Base-by-base conservation (phyloP, 2,797 vertebrate genomes). In the Lateolabrax maculatus region DNA sequence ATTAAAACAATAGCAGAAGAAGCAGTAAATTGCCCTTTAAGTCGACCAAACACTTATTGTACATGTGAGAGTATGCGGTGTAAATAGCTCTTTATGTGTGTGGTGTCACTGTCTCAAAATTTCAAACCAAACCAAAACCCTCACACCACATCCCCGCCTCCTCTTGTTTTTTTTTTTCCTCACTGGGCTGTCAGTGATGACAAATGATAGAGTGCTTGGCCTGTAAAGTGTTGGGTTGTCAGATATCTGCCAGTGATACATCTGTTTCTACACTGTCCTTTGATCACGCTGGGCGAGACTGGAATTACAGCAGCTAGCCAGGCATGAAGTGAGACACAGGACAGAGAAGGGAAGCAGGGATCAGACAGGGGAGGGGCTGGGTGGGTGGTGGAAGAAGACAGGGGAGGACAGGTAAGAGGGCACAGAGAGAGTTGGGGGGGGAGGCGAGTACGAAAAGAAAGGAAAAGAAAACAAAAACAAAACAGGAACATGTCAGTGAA, bases 231-330 rank as follows among this genome's bases (percentile, higher is more conserved):
- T 84, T 86, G 61, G 75, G 84, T 87, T 87, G 87, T 90, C 87
- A 89, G 66, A 89, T 80, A 87, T 85, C 84, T 89, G 71, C 84
- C 77, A 86, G 89, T 79, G 79, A 81, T 91, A 87, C 88, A 92
- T 93, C 90, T 92, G 90, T 87, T 92, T 92, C 86, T 83, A 80
- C 77, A 81, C 81, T 82, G 84, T 91, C 81, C 84, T 84, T 69
- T 84, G 81, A 89, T 88, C 79, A 57, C 46, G 52, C 86, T 41
- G 80, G 81, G 70, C 52, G 23, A 91, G 89, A 84, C 75, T 85
- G 87, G 86, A 90, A 90, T 90, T 84, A 85, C 83, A 90, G 80
- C 69, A 79, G 71, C 80, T 41, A 86, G 80, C 62, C 80, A 90
- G 77, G 85, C 89, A 81, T 87, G 85, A 86, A 90, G 87, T 67